Base-by-base conservation (phyloP, 2,113 vertebrate genomes). In the Pseudorasbora parva region DNA sequence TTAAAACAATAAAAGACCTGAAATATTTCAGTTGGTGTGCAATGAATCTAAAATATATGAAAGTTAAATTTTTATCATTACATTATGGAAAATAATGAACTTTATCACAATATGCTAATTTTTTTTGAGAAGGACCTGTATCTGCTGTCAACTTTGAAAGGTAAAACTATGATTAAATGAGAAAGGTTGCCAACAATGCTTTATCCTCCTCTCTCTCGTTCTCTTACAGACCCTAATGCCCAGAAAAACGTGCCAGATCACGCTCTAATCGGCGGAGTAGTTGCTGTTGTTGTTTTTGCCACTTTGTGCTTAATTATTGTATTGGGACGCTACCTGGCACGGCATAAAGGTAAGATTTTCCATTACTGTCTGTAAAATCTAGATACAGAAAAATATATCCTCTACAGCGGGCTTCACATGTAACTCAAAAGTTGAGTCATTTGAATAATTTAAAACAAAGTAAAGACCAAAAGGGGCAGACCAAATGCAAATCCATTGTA, bases 231-330 rank as follows among this genome's bases (percentile, higher is more conserved):
- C 95, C 98, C 98, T 85, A 98, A 98, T 76, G 96, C 96, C 81
- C 89, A 97, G 91, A 96, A 95, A 90, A 94, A 95, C 0, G 96
- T 95, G 84, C 95, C 98, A 68, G 98, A 99, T 89, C 98, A 99
- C 0, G 98, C 98, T 76, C 92, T 99, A 91, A 99, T 99, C 91
- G 98, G 98, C 90, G 98, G 98, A 89, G 96, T 99, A 89, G 98
- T 99, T 91, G 98, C 98, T 54, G 98, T 99, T 71, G 98, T 99
- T 90, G 98, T 99, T 87, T 99, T 99, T 88, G 97, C 98, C 90
- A 99, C 98, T 0, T 91, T 99, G 91, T 99, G 98, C 93, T 96
- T 98, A 94, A 99, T 99, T 93, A 98, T 99, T 90, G 96, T 99
- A 75, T 96, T 99, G 88, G 98, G 98, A 86, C 96, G 98, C 88